Evolutionary conservation across 2,113 vertebrate species (phyloP), one percentile per base, ranked within the genome.

Genomic region (Bos indicus): DNA sequence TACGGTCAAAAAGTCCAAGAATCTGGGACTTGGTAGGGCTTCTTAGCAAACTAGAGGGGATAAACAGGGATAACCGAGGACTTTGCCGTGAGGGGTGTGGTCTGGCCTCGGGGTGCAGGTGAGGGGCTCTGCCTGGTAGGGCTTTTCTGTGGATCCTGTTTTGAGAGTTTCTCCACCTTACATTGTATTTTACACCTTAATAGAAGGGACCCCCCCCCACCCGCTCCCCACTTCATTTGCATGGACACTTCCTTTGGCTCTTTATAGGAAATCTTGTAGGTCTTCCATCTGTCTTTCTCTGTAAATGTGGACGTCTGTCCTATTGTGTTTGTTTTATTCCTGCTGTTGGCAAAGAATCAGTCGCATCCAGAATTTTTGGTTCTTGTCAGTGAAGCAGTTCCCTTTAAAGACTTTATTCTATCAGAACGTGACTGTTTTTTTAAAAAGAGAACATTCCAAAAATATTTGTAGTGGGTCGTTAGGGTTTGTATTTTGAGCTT

Each of bases 361-460:
- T 84, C 71, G n/a, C 14, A 30, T 83, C 52, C 56, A 62, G 43
- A 94, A 60, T 95, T 71, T 88, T 67, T 84, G 51, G n/a, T 77
- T 88, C 88, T 59, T 88, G 56, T 59, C 57, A 19, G 5, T 36
- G 77, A 97, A 94, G 71, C 46, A 60, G 60, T 91, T 83, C 25
- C 21, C 48, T 7, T 91, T 94, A 84, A 91, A 96, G 51, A 96
- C 67, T 86, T 91, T 80, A 88, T 96, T 87, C 59, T 78, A 59
- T 90, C 59, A 88, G 81, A 74, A 97, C 26, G n/a, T 80, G 86
- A 97, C 36, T 56, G 67, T 54, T 94, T 93, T 92, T 92, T 40
- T 28, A 78, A 74, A 94, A 96, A 97, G 62, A 92, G 90, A 74
- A 91, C 89, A 40, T 93, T 98, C 57, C 26, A 57, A 62, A 93